phyloP scores from a whole-genome alignment of 2,113 vertebrate species.

The Bostrychus sinensis region DNA sequence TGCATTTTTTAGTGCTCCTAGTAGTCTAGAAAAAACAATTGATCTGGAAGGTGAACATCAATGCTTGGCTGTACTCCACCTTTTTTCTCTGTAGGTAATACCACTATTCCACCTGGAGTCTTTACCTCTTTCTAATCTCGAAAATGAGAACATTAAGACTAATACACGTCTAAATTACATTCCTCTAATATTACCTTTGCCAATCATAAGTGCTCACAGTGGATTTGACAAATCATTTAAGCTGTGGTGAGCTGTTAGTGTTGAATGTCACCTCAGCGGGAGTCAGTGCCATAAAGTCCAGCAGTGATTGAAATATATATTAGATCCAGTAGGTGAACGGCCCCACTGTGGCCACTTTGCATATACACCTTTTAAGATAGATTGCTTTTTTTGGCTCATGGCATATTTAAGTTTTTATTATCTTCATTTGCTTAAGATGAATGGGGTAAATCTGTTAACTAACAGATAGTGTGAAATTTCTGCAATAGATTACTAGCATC shows the following conservation, averaged over 20 bases:
- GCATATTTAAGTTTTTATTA: constrained; percentile 28
- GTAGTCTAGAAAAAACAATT: neutral
- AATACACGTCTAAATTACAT: constrained; percentile 69
- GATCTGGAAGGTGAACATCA: neutral
- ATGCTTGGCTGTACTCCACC: neutral
- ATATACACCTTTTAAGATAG: constrained; percentile 24
- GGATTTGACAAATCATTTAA: constrained; percentile 70
- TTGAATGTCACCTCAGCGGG: constrained; percentile 74
- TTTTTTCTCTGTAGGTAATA: constrained; percentile 46
- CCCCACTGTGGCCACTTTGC: constrained; percentile 15
- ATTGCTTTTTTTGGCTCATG: constrained; percentile 18
- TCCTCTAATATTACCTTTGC: constrained; percentile 68
- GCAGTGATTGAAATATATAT: constrained; percentile 55
- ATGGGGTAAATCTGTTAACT: neutral
- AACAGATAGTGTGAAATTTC: no score
- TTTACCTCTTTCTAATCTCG: constrained; percentile 56
- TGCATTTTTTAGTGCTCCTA: no score
- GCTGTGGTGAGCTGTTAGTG: constrained; percentile 37
- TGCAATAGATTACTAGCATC: no score
- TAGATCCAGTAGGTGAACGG: constrained; percentile 35
- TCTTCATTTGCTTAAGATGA: constrained; percentile 8
- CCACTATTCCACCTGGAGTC: constrained; percentile 58
- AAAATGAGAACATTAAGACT: constrained; percentile 64
- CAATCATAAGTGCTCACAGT: constrained; percentile 57
- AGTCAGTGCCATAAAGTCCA: constrained; percentile 48